phyloP scores from a whole-genome alignment of 1,140 invertebrate genomes.

The Mizuhopecten yessoensis region DNA sequence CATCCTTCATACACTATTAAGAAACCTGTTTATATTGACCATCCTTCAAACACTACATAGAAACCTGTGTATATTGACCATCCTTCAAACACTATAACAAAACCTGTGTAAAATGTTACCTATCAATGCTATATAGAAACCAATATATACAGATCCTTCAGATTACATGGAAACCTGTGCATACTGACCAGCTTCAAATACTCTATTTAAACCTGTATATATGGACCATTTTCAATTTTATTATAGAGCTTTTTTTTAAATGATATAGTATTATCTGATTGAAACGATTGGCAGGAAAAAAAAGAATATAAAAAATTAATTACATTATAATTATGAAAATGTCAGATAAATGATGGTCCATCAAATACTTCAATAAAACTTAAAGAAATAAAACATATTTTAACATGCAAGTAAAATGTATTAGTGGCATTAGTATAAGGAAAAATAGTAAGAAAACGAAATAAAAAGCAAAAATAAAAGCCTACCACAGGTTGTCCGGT shows the following conservation, averaged over 20 bases:
- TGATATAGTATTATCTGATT: too few species aligned
- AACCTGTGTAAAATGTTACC: neutral
- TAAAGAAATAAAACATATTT: neutral
- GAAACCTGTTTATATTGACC: neutral
- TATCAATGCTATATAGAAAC: neutral
- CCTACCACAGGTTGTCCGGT: neutral
- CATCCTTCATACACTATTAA: neutral
- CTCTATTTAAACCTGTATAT: neutral
- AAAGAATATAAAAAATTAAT: too few species aligned
- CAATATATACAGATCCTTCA: neutral
- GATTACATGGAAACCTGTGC: neutral
- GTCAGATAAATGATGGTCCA: constrained; percentile 33
- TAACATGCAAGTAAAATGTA: neutral
- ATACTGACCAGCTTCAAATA: neutral
- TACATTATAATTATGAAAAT: neutral
- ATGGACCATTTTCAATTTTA: neutral
- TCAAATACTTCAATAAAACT: neutral
- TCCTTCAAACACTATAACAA: neutral
- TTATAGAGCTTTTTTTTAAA: too few species aligned
- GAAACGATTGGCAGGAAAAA: too few species aligned
- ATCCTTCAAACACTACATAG: neutral
- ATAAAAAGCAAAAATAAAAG: neutral
- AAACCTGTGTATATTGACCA: neutral
- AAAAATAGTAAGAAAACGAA: neutral
- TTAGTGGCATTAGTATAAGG: neutral